Evolutionary conservation across 2,113 vertebrate species (phyloP).

Genomic region (Aptenodytes forsteri): DNA sequence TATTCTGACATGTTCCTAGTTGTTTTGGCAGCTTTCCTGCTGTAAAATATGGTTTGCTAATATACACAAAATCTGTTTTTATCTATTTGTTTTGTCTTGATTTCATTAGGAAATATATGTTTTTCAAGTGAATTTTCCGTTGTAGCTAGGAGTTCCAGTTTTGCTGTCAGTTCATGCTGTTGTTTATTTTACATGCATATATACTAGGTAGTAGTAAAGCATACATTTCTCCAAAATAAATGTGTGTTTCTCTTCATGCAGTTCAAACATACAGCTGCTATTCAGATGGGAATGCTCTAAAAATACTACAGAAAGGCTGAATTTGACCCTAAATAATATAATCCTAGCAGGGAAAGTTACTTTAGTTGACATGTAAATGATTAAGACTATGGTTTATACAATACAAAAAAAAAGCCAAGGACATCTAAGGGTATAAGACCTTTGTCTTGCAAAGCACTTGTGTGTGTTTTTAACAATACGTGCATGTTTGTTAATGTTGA

Average conservation of each 20-base stretch:
- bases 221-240: neutral
- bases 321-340: neutral
- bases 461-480: neutral
- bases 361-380: neutral
- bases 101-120: neutral
- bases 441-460: neutral
- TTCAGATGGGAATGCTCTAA: neutral
- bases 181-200: neutral
- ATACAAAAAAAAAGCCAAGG: neutral
- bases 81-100: slow-evolving; percentile 46
- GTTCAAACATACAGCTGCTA: neutral
- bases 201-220: neutral
- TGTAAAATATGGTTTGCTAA: slow-evolving; percentile 16
- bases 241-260: neutral
- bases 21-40: slow-evolving; percentile 30
- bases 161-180: neutral
- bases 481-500: neutral
- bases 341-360: neutral
- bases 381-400: neutral
- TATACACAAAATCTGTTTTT: slow-evolving; percentile 25
- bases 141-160: neutral
- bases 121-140: neutral
- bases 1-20: slow-evolving; percentile 27
- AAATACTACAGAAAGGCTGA: neutral
- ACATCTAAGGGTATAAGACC: neutral